Evolutionary conservation across 2,797 vertebrate genomes (phyloP).

Genomic region (Rhinella marina): DNA sequence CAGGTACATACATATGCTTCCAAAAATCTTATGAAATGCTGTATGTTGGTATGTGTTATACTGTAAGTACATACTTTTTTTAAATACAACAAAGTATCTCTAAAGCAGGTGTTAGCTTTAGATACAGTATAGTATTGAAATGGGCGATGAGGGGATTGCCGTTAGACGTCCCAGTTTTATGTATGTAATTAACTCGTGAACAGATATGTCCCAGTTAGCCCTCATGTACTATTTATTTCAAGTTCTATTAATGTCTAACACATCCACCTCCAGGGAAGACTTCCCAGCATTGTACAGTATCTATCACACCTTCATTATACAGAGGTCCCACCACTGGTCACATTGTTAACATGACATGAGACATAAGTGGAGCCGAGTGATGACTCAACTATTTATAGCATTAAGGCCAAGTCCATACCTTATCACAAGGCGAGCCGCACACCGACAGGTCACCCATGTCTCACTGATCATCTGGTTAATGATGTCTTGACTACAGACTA

Average conservation of each 20-base stretch:
- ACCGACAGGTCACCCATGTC: slow-evolving; percentile 10
- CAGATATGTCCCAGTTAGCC: slow-evolving; percentile 12
- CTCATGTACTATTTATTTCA: neutral
- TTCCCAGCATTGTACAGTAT: neutral
- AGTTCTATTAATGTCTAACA: neutral
- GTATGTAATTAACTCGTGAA: neutral
- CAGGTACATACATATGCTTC: neutral
- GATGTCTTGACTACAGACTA: neutral
- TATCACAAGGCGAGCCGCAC: slow-evolving; percentile 22
- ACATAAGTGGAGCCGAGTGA: slow-evolving; percentile 41
- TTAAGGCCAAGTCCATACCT: neutral
- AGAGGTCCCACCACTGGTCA: neutral
- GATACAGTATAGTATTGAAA: neutral
- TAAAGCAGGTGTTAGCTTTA: neutral
- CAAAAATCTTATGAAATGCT: neutral
- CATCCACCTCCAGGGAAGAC: neutral
- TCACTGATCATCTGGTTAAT: slow-evolving; percentile 7
- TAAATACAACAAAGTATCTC: neutral
- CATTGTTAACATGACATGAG: slow-evolving; percentile 8
- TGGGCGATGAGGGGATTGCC: neutral
- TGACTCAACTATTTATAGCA: slow-evolving; percentile 39
- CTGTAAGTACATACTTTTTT: neutral
- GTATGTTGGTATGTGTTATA: too few relatives aligned
- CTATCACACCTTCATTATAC: slow-evolving; percentile 26
- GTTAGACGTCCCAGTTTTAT: neutral